Base-by-base conservation (phyloP, 2,797 vertebrate species). In the Momotus momota region DNA sequence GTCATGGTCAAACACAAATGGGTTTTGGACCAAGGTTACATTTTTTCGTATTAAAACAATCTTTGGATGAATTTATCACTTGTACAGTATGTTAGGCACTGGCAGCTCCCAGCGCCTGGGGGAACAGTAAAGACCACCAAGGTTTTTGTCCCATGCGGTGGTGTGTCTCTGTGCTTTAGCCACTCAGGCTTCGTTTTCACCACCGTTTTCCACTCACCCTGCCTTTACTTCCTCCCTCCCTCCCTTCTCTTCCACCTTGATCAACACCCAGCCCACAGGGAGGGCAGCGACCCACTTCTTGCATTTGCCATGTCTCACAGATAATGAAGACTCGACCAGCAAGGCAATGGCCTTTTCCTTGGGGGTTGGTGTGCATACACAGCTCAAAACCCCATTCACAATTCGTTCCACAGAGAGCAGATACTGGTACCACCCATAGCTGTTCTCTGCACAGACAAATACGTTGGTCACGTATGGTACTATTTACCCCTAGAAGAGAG, bases 11-110 rank as follows among this genome's bases (percentile, higher is more conserved):
- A 88, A 88, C 26, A 41, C 20, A 45, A 66, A 58, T 49, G 67
- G 48, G 17, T 4, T 70, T 73, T 94, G 66, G 51, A 78, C 27
- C 1, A 9, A 86, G 45, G 33, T 31, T 80, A 46, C 31, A 45
- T 94, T 90, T 96, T 93, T 83, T 55, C 19, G 22, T 54, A 77
- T 61, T 70, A 58, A 75, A 90, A 61, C 33, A 79, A 14, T 40
- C 51, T 88, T 70, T 3, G 6, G 67, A 77, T 26, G 25, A 81
- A 86, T 85, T 85, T 77, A 21, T 64, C 51, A 41, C 65, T 77
- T 73, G 18, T 31, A 70, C 23, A 73, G 43, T 19, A 19, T 0
- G 0, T 60, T 46, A 86, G 46, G 41, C 57, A 54, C 27, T 55
- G 38, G 38, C 43, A 86, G 58, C 43, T 90, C 35, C 65, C 4